Evolutionary conservation across 2,113 vertebrate genomes (phyloP).

Genomic region (Heterotilapia buettikoferi): DNA sequence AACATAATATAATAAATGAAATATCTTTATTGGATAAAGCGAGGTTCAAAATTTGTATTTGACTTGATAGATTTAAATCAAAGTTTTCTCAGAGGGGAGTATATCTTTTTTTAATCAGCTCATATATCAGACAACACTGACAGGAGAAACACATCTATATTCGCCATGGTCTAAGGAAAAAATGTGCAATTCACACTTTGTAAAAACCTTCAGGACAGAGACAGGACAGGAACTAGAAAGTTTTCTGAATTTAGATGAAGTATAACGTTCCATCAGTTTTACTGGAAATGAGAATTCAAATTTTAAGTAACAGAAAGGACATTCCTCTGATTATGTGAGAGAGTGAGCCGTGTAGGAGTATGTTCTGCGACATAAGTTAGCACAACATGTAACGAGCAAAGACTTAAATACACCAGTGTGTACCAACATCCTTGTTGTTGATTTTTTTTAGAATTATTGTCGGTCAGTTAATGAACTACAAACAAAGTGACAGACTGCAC

Average conservation of each 20-base stretch:
- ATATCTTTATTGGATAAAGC: not conserved
- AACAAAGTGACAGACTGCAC: rapidly evolving
- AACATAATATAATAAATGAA: not conserved
- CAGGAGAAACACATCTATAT: not conserved
- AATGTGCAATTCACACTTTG: not conserved
- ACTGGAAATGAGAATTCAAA: not conserved
- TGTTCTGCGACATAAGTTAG: rapidly evolving
- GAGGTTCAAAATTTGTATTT: not conserved
- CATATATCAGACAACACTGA: not conserved
- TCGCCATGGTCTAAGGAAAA: rapidly evolving
- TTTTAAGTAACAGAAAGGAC: not conserved
- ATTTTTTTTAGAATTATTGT: rapidly evolving
- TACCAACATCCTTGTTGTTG: rapidly evolving
- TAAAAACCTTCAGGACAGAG: not conserved
- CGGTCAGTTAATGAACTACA: rapidly evolving
- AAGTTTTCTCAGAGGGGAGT: not conserved
- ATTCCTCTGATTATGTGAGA: not conserved
- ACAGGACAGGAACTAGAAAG: not conserved
- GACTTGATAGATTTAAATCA: not conserved
- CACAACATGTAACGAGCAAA: not conserved
- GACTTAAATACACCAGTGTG: not conserved
- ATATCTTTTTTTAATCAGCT: rapidly evolving
- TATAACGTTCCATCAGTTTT: not conserved
- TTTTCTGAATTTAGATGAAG: not conserved
- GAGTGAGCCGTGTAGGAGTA: rapidly evolving